Percentiles rank a stretch among this genome's conserved stretches.
Evolutionary conservation across 2,797 vertebrate genomes (phyloP).

Genomic region (Eulemur coronatus): DNA sequence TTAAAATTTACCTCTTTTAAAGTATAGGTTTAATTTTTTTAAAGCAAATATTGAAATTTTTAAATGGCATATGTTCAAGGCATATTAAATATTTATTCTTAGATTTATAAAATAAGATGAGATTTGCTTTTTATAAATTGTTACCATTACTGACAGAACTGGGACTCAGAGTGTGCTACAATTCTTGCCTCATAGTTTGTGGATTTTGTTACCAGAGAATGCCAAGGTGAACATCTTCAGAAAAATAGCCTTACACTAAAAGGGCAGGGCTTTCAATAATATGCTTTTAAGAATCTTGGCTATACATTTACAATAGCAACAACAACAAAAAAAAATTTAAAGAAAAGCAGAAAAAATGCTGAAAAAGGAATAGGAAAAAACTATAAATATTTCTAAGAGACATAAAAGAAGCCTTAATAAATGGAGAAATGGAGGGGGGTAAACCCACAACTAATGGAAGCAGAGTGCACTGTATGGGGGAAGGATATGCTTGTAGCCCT

Average conservation of each 20-base stretch:
- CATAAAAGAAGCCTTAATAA: neutral
- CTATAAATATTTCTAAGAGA: neutral
- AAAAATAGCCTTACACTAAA: slow-evolving; percentile 30
- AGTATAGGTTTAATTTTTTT: slow-evolving; percentile 73
- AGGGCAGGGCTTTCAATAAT: neutral
- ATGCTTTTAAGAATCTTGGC: slow-evolving; percentile 25
- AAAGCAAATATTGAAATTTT: slow-evolving; percentile 70
- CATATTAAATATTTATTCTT: slow-evolving; percentile 12
- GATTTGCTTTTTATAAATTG: slow-evolving; percentile 31
- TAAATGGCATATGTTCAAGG: slow-evolving; percentile 5
- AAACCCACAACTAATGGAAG: too few relatives aligned
- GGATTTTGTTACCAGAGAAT: slow-evolving; percentile 43
- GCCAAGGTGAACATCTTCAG: neutral
- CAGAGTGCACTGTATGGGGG: too few relatives aligned
- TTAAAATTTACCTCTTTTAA: slow-evolving; percentile 60
- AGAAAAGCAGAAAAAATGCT: neutral
- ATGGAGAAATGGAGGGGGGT: neutral
- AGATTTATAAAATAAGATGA: slow-evolving; percentile 26
- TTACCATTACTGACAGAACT: slow-evolving; percentile 20
- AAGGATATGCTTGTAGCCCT: too few relatives aligned
- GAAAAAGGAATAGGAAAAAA: neutral
- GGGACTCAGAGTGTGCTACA: neutral
- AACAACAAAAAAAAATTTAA: neutral
- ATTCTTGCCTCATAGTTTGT: neutral
- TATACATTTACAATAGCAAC: neutral